Evolutionary conservation across 2,113 vertebrate genomes (phyloP), one percentile per base, ranked within the genome.

Genomic region (Phasianus colchicus): DNA sequence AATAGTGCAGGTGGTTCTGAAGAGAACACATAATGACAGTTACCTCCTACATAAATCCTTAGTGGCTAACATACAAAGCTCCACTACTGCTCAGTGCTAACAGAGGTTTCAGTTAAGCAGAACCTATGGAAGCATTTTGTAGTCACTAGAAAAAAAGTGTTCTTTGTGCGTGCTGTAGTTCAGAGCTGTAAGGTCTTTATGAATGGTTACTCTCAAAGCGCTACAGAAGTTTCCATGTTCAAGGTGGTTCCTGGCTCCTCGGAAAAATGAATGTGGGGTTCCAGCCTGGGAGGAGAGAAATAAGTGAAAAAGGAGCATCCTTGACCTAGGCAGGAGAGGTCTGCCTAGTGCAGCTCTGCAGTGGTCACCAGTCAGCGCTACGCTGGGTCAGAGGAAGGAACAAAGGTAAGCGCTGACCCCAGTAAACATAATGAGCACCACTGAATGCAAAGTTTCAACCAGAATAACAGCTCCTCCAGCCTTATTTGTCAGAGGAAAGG

Each of bases 211-310:
- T 95, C 95, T 92, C 91, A 97, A 86, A 93, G 90, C 64, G 75
- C 84, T 96, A 94, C 95, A 94, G 91, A 96, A 89, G 96, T 92
- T 97, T 64, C 89, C 91, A 30, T 83, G 88, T 55, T 95, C 96
- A 86, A 96, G 89, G 82, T 93, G 94, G 89, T 29, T 95, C 61
- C 91, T 93, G 89, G 93, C 83, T 95, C 93, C 91, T 93, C 79
- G 90, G 88, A 95, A 95, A 97, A 95, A 93, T 90, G 89, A 91
- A 65, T 95, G 89, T 80, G 92, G 25, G 82, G 8, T 80, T 97
- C 93, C 95, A 93, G 91, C 93, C 94, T 95, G 95, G 87, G 91
- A 97, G 91, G 95, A 97, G 70, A 97, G 89, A 96, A 95, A 93
- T 93, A 90, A 89, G 82, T 96, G 91, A 93, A 92, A 91, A 91